Conservation (phyloP, 1,140 invertebrate genomes). For the Steinernema khuongi region DNA sequence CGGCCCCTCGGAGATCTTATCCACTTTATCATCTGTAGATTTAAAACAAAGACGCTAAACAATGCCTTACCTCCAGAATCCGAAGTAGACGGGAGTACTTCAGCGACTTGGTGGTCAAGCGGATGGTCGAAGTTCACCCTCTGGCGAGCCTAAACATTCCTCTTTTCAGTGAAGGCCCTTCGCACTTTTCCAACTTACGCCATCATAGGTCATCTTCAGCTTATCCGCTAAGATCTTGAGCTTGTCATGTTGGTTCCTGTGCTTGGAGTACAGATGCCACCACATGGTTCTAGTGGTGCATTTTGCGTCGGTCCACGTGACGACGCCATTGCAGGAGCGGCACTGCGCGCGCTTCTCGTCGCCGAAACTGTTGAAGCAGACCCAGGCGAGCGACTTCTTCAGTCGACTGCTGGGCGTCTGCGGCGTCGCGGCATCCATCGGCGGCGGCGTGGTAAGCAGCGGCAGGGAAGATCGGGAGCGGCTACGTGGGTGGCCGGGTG, state of each 20-base stretch:
- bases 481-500: background rate
- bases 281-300: slow-evolving; percentile 4
- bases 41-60: too few relatives aligned
- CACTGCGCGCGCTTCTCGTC: background rate
- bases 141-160: background rate
- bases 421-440: slow-evolving; percentile 2
- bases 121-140: background rate
- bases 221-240: background rate
- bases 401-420: background rate
- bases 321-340: background rate
- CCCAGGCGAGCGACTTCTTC: slow-evolving; percentile 8
- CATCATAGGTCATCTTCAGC: slow-evolving; percentile 2
- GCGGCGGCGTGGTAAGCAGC: too few relatives aligned
- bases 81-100: background rate
- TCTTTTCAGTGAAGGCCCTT: background rate
- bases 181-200: background rate
- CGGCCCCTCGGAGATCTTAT: too few relatives aligned
- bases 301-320: background rate
- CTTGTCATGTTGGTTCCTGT: background rate
- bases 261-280: slow-evolving; percentile 8
- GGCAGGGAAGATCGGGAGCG: background rate
- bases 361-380: background rate
- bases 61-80: background rate
- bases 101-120: background rate
- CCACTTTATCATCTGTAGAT: too few relatives aligned